Evolutionary conservation across 2,113 vertebrate genomes (phyloP).

Genomic region (Amphilophus citrinellus): DNA sequence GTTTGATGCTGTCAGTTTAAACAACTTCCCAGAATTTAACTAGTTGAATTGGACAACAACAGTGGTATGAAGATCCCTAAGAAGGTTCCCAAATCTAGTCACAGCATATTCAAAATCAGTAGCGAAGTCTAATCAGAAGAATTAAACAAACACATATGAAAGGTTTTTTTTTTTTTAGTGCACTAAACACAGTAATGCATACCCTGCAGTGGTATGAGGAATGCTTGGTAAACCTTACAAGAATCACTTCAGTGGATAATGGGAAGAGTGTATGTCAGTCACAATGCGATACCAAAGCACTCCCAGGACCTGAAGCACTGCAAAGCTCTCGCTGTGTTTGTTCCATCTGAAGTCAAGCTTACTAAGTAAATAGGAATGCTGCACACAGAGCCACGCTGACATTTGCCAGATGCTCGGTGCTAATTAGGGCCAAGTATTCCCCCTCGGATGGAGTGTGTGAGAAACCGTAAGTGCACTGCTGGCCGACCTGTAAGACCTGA

Average conservation of each 20-base stretch:
- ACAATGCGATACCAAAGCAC: slow-evolving; percentile 56
- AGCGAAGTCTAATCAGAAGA: slow-evolving; percentile 31
- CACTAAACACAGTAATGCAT: slow-evolving; percentile 30
- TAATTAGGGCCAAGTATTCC: slow-evolving; percentile 88
- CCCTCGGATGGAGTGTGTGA: slow-evolving; percentile 82
- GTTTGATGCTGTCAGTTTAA: slow-evolving; percentile 35
- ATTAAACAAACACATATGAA: slow-evolving; percentile 37
- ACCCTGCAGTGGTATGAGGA: slow-evolving; percentile 28
- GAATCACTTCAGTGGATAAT: slow-evolving; percentile 49
- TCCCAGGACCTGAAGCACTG: slow-evolving; percentile 58
- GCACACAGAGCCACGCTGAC: slow-evolving; percentile 85
- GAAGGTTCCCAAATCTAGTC: not conserved
- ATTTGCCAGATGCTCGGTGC: slow-evolving; percentile 92
- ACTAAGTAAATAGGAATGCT: slow-evolving; percentile 89
- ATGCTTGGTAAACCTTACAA: slow-evolving; percentile 35
- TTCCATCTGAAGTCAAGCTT: slow-evolving; percentile 78
- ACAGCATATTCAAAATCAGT: slow-evolving; percentile 27
- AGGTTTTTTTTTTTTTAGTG: slow-evolving; percentile 37
- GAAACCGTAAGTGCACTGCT: slow-evolving; percentile 84
- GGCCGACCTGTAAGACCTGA: slow-evolving; percentile 77
- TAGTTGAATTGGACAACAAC: not conserved
- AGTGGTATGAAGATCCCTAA: not conserved
- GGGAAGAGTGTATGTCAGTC: slow-evolving; percentile 59
- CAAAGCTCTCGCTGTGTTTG: slow-evolving; percentile 69
- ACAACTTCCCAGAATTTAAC: slow-evolving; percentile 11